phyloP scores from a whole-genome alignment of 2,113 vertebrate genomes.

The Pygoscelis adeliae region DNA sequence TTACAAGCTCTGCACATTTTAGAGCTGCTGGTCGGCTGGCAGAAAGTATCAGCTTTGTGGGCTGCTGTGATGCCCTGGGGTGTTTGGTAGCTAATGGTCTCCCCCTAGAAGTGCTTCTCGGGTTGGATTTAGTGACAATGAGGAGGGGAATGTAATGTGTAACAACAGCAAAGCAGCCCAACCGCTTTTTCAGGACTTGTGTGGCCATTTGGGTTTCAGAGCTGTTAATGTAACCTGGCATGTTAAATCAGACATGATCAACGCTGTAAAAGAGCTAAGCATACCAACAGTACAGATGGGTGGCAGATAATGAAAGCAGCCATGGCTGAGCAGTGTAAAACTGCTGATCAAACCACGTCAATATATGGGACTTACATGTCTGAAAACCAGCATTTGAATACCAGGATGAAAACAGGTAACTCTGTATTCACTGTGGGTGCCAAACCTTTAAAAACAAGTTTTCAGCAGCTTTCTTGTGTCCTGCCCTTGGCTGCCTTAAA shows the following conservation, averaged over 20 bases:
- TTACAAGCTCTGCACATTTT: background rate
- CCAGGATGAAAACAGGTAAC: background rate
- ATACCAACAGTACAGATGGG: slow-evolving; percentile 52
- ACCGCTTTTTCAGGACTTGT: background rate
- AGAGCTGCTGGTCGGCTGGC: background rate
- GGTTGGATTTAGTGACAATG: background rate
- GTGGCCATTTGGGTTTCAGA: slow-evolving; percentile 49
- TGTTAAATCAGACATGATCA: slow-evolving; percentile 60
- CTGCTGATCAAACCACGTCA: background rate
- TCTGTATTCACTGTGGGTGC: background rate
- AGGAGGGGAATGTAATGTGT: background rate
- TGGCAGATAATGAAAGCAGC: slow-evolving; percentile 44
- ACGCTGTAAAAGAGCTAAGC: slow-evolving; percentile 56
- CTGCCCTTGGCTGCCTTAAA: background rate
- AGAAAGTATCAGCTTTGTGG: background rate
- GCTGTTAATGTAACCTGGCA: slow-evolving; percentile 50
- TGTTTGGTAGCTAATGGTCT: background rate
- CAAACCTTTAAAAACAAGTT: background rate
- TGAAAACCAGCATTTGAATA: background rate
- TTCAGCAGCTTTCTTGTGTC: background rate
- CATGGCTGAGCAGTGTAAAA: background rate
- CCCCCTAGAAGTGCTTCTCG: background rate
- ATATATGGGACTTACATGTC: background rate
- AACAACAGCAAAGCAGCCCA: background rate
- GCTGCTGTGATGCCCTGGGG: background rate